Evolutionary conservation across 2,888 invertebrate genomes (phyloP).

Genomic region (Mechanitis mazaeus): DNA sequence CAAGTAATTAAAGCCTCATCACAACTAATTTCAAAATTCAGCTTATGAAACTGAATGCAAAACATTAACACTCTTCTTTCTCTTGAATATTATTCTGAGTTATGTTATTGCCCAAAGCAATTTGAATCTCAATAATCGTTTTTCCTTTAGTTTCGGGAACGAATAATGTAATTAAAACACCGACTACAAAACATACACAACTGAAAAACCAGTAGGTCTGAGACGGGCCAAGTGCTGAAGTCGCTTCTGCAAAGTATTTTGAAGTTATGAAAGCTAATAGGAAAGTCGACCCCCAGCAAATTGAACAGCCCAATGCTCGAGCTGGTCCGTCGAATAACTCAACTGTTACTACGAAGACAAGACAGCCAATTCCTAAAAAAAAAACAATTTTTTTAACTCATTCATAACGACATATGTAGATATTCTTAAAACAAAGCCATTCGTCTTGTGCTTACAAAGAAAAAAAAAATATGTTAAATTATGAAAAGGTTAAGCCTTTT

Average conservation of each 20-base stretch:
- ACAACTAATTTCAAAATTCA: too few relatives aligned
- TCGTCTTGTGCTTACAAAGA: too few relatives aligned
- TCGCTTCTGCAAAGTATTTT: constrained; percentile 31
- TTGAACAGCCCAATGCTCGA: constrained; percentile 43
- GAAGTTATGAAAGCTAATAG: constrained; percentile 28
- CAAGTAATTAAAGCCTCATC: too few relatives aligned
- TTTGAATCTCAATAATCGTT: constrained; percentile 33
- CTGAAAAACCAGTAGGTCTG: constrained; percentile 32
- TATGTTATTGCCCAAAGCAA: constrained; percentile 13
- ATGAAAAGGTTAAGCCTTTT: too few relatives aligned
- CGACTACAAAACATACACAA: constrained; percentile 22
- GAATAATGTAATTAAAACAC: constrained; percentile 27
- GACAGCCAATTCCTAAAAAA: constrained; percentile 48
- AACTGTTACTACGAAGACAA: constrained; percentile 45
- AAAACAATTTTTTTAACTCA: too few relatives aligned
- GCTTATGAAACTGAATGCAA: too few relatives aligned
- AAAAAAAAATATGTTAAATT: too few relatives aligned
- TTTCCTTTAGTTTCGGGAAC: constrained; percentile 37
- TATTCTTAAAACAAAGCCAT: too few relatives aligned
- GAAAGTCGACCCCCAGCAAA: constrained; percentile 28
- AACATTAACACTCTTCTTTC: too few relatives aligned
- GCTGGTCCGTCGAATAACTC: constrained; percentile 52
- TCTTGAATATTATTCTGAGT: too few relatives aligned
- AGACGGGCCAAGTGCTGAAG: constrained; percentile 30
- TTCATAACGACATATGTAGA: too few relatives aligned